Evolutionary conservation across 1,140 invertebrate genomes (phyloP), one percentile per base, ranked within the genome.

Genomic region (Onthophagus taurus): DNA sequence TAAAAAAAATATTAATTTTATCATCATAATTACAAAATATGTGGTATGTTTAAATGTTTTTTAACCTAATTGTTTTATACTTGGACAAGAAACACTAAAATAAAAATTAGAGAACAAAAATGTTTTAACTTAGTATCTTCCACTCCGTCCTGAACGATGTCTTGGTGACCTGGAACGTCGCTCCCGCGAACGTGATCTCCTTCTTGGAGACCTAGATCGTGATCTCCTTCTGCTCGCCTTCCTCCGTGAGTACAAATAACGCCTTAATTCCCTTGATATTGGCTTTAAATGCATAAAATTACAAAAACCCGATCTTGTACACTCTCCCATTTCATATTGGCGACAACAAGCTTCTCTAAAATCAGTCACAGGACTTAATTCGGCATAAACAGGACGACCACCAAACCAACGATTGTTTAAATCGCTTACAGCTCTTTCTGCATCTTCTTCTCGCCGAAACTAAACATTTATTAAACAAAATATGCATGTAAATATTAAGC

Each of bases 271-370:
- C 51, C 92, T 70, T 0, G 93, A 97, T 57, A 99, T 98, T 29
- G 94, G 95, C 63, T 98, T 98, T 61, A 99, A 72, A 64, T 99
- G 96, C 96, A 99, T 99, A 65, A 99, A 99, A 71, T 99, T 99
- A 67, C 96, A 99, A 68, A 99, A 99, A 33, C 95, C 96, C 60
- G 92, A 95, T 43, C 96, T 72, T 1, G 92, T 97, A 63, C 95
- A 98, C 70, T 97, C 94, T 3, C 94, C 93, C 88, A 97, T 95
- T 72, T 98, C 95, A 68, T 99, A 98, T 68, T 99, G 96, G 35
- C 96, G 80, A 66, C 96, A 99, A 65, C 96, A 98, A 14, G 95
- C 95, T 74, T 99, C 96, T 58, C 95, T 76, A 64, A 99, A 99
- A 69, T 99, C 96, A 44, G 96, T 99, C 0, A 99, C 96, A 1